Evolutionary conservation across 1,140 invertebrate genomes (phyloP).

Genomic region (Oryzaephilus surinamensis): DNA sequence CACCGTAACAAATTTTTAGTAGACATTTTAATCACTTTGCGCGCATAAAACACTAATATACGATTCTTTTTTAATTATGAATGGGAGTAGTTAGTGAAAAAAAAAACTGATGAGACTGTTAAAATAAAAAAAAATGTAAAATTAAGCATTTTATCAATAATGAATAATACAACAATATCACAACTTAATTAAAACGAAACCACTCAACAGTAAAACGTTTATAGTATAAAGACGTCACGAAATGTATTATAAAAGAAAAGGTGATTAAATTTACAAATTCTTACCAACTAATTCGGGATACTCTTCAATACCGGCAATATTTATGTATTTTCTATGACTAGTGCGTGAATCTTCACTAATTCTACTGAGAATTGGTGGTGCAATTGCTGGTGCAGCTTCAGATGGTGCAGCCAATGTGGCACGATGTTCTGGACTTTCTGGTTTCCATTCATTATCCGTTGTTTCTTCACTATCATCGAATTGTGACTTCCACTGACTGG

Average conservation of each 20-base stretch:
- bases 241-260: background rate
- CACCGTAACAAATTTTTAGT: no score
- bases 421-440: slow-evolving; percentile 65
- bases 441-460: slow-evolving; percentile 86
- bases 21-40: no score
- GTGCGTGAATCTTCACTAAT: slow-evolving; percentile 48
- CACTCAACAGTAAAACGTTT: background rate
- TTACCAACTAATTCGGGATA: slow-evolving; percentile 49
- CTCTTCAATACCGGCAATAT: slow-evolving; percentile 56
- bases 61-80: no score
- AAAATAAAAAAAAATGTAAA: no score
- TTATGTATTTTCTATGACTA: slow-evolving; percentile 44
- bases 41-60: no score
- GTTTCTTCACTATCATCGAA: slow-evolving; percentile 88
- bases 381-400: slow-evolving; percentile 25
- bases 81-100: no score
- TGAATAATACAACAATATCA: background rate
- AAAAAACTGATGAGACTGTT: no score
- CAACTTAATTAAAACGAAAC: background rate
- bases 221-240: background rate
- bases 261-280: slow-evolving; percentile 3
- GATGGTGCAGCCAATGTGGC: slow-evolving; percentile 17
- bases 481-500: slow-evolving; percentile 88
- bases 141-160: background rate
- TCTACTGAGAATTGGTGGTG: slow-evolving; percentile 40